Evolutionary conservation across 2,888 invertebrate species (phyloP), one percentile per base, ranked within the genome.

Genomic region (Drosophila planitibia): DNA sequence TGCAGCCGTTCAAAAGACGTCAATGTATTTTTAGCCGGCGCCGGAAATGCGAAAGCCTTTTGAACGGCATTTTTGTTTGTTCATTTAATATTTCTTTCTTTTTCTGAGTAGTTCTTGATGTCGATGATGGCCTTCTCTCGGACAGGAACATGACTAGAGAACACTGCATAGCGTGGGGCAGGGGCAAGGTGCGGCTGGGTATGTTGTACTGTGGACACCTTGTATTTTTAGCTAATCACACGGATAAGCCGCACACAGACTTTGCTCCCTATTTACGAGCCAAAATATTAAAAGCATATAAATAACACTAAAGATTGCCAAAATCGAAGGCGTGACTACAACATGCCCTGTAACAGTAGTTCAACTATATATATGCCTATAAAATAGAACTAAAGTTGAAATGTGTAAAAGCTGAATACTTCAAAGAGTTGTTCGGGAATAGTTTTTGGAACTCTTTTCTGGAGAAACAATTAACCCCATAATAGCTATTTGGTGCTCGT

Each of bases 31-130:
- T 85, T 80, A 82, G 88, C 74, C 82, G 86, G 86, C 86, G 86
- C 89, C 86, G 85, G 85, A 86, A 84, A 87, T 86, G 81, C 80
- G 79, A 89, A 79, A 84, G 82, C 68, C 82, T 74, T 89, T 85
- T 81, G 39, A 71, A 66, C 78, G 52, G 67, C 30, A 54, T 68
- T 53, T 47, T 57, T 41, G 47, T 51, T 35, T 28, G 61, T 16
- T 62, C 32, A 9, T 14, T 30, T 35, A 14, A 25, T 58, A 52
- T 30, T 53, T 28, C 22, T 12, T 53, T 19, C 44, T 62, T 19
- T 52, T 32, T 28, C 47, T 2, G 6, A 3, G 22, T 6, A 22
- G 28, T 63, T 30, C 19, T 22, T n/a, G 35, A 39, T 47, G 30
- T 54, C 16, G 39, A 19, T 57, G 35, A 9, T 59, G 76, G 71